Conservation (phyloP, 2,888 invertebrate species). For the Cryptocephalus moraei region DNA sequence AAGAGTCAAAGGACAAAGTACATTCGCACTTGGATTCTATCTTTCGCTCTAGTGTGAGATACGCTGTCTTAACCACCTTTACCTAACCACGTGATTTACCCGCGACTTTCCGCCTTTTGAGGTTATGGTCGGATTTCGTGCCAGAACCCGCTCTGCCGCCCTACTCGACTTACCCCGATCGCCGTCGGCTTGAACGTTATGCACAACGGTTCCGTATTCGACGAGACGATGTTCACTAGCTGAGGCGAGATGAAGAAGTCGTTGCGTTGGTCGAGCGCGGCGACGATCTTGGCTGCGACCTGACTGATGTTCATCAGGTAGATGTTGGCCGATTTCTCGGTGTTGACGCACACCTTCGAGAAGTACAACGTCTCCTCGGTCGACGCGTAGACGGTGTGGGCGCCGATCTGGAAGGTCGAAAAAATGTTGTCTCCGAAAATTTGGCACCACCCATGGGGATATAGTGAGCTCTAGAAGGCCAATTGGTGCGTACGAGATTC, state of each 20-base stretch:
- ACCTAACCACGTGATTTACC: no score
- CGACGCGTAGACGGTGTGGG: constrained; percentile 31
- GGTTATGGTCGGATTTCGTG: no score
- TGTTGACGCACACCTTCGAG: constrained; percentile 32
- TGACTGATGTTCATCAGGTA: constrained; percentile 35
- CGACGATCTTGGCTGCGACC: constrained; percentile 27
- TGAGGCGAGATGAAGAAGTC: constrained; percentile 30
- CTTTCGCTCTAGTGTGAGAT: no score
- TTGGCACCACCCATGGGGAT: no score
- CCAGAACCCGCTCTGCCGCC: no score
- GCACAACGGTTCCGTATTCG: constrained; percentile 27
- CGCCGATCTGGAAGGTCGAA: constrained; percentile 32
- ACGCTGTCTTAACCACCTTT: no score
- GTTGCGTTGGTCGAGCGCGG: constrained; percentile 17
- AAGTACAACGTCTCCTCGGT: constrained; percentile 34
- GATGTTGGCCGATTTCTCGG: constrained; percentile 26
- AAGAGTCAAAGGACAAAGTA: no score
- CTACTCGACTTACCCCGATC: constrained; percentile 34
- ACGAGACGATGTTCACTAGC: constrained; percentile 30
- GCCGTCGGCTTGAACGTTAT: constrained; percentile 36
- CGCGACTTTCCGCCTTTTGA: no score
- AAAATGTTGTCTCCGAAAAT: no score
- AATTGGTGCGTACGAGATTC: no score
- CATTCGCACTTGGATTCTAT: no score
- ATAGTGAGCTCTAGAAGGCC: no score